phyloP scores from a whole-genome alignment of 53 echinoderm and acorn worm genomes.

The Glandiceps talaboti region DNA sequence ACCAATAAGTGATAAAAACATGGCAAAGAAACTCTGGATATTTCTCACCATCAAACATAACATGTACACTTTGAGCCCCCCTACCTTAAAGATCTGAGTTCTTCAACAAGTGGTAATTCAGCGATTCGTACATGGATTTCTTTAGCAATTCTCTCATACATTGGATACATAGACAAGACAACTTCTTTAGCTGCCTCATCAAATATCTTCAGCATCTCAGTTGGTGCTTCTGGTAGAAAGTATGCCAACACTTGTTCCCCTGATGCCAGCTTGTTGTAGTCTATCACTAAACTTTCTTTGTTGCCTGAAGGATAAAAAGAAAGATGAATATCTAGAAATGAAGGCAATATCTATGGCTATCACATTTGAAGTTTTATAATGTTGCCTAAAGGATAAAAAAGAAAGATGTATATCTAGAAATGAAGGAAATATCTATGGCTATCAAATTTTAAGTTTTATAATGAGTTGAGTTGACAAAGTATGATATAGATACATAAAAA shows the following conservation, averaged over 20 bases:
- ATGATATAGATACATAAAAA: too few species aligned
- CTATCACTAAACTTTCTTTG: constrained; percentile 90
- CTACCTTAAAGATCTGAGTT: constrained; percentile 83
- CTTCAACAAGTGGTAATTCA: constrained; percentile 90
- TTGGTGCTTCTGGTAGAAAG: constrained; percentile 94
- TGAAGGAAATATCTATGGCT: too few species aligned
- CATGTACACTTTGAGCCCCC: too few species aligned
- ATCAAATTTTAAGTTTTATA: too few species aligned
- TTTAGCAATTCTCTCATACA: constrained; percentile 91
- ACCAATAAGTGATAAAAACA: too few species aligned
- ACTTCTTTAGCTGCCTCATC: constrained; percentile 97
- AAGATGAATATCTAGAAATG: background rate
- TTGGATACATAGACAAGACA: constrained; percentile 87
- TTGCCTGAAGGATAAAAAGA: constrained; percentile 42
- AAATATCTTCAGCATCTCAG: constrained; percentile 96
- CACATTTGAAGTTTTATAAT: too few species aligned
- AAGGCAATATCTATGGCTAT: too few species aligned
- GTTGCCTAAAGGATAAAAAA: too few species aligned
- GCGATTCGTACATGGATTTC: constrained; percentile 98
- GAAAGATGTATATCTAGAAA: too few species aligned
- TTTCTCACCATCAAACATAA: too few species aligned
- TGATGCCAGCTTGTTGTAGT: constrained; percentile 95
- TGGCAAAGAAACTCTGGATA: too few species aligned
- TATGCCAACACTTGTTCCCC: constrained; percentile 92
- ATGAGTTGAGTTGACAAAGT: too few species aligned